Evolutionary conservation across 2,888 invertebrate genomes (phyloP).

Genomic region (Mimumesa dahlbomi): DNA sequence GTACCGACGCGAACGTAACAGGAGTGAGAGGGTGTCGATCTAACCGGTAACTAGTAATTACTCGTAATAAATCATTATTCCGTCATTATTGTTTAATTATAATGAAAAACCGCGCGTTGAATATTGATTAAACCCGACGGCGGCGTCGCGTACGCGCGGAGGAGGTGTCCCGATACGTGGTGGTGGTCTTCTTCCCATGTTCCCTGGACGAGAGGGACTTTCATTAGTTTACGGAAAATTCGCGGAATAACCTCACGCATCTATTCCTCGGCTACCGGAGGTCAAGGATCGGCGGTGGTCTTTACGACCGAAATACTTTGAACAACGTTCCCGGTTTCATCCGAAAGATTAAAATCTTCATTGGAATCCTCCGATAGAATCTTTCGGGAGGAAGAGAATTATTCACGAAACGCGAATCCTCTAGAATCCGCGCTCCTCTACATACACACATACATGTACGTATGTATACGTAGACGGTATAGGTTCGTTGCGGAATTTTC

Average conservation of each 20-base stretch:
- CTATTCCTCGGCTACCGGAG: slow-evolving; percentile 46
- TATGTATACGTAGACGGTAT: no score
- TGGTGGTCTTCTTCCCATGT: slow-evolving; percentile 31
- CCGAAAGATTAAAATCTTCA: no score
- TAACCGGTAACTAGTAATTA: slow-evolving; percentile 74
- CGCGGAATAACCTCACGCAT: slow-evolving; percentile 34
- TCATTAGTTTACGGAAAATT: slow-evolving; percentile 60
- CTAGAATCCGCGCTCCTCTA: no score
- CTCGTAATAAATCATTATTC: slow-evolving; percentile 76
- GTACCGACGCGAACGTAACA: slow-evolving; percentile 25
- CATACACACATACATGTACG: no score
- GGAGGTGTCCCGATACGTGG: slow-evolving; percentile 36
- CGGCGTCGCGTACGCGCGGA: slow-evolving; percentile 33
- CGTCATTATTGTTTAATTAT: slow-evolving; percentile 77
- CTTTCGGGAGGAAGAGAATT: no score
- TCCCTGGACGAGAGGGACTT: slow-evolving; percentile 39
- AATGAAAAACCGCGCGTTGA: slow-evolving; percentile 75
- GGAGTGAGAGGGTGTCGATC: slow-evolving; percentile 48
- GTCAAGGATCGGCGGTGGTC: slow-evolving; percentile 15
- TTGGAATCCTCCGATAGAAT: no score
- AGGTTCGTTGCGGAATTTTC: no score
- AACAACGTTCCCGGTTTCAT: background rate
- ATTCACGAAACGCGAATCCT: no score
- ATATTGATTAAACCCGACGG: slow-evolving; percentile 73
- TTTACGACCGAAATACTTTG: slow-evolving; percentile 6